Conservation (phyloP, 1,140 invertebrate genomes). For the Octopus sinensis region DNA sequence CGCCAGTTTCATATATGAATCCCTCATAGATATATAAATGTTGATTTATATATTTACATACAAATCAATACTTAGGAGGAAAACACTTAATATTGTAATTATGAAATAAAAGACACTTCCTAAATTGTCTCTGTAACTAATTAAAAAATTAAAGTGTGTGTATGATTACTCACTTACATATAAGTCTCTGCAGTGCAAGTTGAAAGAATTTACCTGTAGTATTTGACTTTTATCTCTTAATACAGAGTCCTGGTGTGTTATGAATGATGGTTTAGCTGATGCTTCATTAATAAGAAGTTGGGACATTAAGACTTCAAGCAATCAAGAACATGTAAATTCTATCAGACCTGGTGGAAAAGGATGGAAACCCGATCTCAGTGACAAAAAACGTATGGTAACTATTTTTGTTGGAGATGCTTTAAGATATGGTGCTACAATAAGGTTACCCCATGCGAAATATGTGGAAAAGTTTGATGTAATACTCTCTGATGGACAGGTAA, state of each 20-base stretch:
- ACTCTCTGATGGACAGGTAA: background rate
- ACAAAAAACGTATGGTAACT: background rate
- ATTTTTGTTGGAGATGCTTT: constrained; percentile 9
- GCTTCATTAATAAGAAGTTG: background rate
- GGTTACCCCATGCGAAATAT: background rate
- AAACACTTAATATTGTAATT: too few species aligned
- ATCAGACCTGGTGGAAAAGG: background rate
- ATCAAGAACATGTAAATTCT: background rate
- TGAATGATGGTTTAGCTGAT: background rate
- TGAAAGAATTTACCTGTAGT: too few species aligned
- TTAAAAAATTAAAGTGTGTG: too few species aligned
- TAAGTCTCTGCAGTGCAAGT: too few species aligned
- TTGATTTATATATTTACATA: too few species aligned
- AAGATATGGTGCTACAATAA: background rate
- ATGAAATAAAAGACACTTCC: too few species aligned
- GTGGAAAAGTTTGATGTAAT: background rate
- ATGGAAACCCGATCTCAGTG: background rate
- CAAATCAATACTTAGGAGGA: too few species aligned
- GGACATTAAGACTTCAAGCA: background rate
- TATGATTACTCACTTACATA: too few species aligned
- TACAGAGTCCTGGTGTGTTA: background rate
- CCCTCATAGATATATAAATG: too few species aligned
- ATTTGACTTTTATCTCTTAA: too few species aligned
- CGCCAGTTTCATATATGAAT: too few species aligned
- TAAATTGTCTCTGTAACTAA: too few species aligned